Evolutionary conservation across 2,888 invertebrate species (phyloP).

Genomic region (Syrista parreyssii): DNA sequence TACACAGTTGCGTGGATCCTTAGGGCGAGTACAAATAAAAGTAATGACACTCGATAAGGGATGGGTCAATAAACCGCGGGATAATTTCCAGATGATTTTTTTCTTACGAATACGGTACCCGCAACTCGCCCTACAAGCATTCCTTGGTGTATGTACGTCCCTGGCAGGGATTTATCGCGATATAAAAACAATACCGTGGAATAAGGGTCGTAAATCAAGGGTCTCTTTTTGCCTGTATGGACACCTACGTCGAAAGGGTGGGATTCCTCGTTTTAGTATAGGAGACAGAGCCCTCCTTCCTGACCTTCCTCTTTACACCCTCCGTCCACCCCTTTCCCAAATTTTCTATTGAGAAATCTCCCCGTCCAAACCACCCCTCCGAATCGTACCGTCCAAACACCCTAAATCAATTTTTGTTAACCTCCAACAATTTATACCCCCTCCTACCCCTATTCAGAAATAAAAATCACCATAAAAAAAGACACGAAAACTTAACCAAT

Average conservation of each 20-base stretch:
- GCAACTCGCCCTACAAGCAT: not conserved
- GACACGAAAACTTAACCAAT: not conserved
- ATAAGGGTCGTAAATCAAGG: slow-evolving; percentile 6
- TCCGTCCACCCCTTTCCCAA: not conserved
- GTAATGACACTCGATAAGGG: not conserved
- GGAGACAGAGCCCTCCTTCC: not conserved
- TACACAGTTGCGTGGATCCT: not conserved
- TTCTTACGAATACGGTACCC: not conserved
- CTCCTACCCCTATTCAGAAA: not conserved
- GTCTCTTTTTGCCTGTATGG: not conserved
- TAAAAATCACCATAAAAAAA: not conserved
- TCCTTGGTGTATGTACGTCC: not conserved
- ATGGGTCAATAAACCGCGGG: not conserved
- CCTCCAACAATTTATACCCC: not conserved
- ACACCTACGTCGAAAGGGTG: not conserved
- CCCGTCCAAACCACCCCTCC: not conserved
- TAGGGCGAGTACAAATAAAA: not conserved
- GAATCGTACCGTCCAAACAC: not conserved
- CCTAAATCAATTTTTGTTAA: not conserved
- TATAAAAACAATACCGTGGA: not conserved
- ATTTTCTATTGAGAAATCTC: not conserved
- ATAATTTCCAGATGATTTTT: not conserved
- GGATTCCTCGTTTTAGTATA: not conserved
- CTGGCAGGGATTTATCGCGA: slow-evolving; percentile 2
- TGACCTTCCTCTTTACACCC: too few species aligned